Evolutionary conservation across 2,797 vertebrate genomes (phyloP).

Genomic region (Chiroxiphia lanceolata): DNA sequence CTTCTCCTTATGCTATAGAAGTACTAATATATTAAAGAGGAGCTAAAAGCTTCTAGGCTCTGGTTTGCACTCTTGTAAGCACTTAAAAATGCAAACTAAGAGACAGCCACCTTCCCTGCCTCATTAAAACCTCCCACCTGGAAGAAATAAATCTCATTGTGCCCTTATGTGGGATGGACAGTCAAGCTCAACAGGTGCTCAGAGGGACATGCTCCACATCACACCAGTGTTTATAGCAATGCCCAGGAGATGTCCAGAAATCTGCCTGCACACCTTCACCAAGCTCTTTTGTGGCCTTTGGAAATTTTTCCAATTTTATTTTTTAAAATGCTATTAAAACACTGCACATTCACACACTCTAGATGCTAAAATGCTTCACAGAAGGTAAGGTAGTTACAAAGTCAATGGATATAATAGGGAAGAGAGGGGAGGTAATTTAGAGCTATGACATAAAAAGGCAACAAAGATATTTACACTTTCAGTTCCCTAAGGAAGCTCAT

Average conservation of each 20-base stretch:
- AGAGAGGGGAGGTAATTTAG: background rate
- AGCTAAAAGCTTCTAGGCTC: background rate
- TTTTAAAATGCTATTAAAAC: background rate
- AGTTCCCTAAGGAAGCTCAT: background rate
- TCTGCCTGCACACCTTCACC: background rate
- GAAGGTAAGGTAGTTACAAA: background rate
- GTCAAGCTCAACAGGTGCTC: background rate
- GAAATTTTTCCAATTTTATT: background rate
- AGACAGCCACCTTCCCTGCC: background rate
- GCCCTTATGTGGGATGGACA: background rate
- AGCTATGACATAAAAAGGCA: background rate
- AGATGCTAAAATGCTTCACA: background rate
- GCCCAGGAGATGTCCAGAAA: background rate
- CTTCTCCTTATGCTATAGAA: background rate
- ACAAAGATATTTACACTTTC: background rate
- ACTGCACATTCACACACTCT: background rate
- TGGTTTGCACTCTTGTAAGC: background rate
- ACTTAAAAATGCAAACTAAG: background rate
- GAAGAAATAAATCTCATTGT: background rate
- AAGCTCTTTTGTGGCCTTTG: background rate
- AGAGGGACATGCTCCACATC: background rate
- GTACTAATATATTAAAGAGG: background rate
- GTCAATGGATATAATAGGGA: accelerated
- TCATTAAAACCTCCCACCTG: background rate
- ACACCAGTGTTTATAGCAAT: background rate